These are phyloP conservation scores for Drosophila cognata DNA, from an alignment of 2,888 invertebrate genomes.

Conservation along the genomic window DNA sequence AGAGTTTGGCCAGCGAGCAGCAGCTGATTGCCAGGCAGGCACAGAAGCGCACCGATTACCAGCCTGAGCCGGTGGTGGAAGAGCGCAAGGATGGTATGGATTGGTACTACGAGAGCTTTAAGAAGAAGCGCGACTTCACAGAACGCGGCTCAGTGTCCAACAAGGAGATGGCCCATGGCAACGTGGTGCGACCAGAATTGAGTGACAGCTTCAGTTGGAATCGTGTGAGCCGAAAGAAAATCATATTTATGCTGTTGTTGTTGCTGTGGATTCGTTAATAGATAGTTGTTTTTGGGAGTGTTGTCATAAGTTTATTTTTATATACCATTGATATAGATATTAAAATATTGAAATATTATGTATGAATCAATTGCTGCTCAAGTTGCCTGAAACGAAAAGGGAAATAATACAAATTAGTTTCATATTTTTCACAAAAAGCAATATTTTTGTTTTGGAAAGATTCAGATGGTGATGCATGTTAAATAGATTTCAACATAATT, in stretches of 20 bases:
- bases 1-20: slow-evolving; percentile 59
- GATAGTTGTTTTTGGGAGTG: slow-evolving; percentile 35
- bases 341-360: slow-evolving; percentile 37
- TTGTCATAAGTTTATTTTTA: slow-evolving; percentile 60
- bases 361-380: not conserved
- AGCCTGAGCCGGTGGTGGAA: slow-evolving; percentile 75
- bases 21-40: slow-evolving; percentile 66
- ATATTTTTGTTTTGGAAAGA: not conserved
- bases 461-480: slow-evolving; percentile 81
- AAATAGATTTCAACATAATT: slow-evolving; percentile 61
- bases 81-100: slow-evolving; percentile 87
- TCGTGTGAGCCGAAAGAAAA: slow-evolving; percentile 21
- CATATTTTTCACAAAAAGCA: not conserved
- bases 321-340: slow-evolving; percentile 25
- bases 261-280: slow-evolving; percentile 45
- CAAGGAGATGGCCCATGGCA: slow-evolving; percentile 45
- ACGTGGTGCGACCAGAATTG: slow-evolving; percentile 20
- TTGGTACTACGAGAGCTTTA: slow-evolving; percentile 95
- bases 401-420: slow-evolving; percentile 27
- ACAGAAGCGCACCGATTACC: slow-evolving; percentile 65
- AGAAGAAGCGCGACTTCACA: slow-evolving; percentile 72
- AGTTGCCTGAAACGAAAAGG: not conserved
- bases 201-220: slow-evolving; percentile 24
- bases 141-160: slow-evolving; percentile 38
- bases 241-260: slow-evolving; percentile 36